Evolutionary conservation across 2,797 vertebrate genomes (phyloP), one percentile per base, ranked within the genome.

Genomic region (Sebastes taczanowskii): DNA sequence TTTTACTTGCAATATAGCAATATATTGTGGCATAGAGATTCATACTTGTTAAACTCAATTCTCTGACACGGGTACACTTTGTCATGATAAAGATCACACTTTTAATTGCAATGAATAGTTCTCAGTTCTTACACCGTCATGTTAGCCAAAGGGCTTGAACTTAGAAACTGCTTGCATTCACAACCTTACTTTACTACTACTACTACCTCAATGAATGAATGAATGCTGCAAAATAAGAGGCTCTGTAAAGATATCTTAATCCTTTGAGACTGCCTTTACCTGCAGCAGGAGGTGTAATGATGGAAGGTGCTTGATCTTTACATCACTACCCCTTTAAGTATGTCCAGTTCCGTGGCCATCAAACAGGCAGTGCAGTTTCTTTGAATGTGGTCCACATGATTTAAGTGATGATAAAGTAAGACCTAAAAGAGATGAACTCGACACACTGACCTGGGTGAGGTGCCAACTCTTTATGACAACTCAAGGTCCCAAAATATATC

Each of bases 281-380:
- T 42, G 52, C 52, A 67, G 71, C 14, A 53, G 11, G 4, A 66
- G 23, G 25, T 34, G 34, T 29, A 25, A 46, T 71, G 20, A 18
- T 61, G 20, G 25, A 59, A 53, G 23, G 23, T 5, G 23, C 42
- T 46, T 34, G 3, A 46, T 46, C 42, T 18, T 46, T 46, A 46
- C 42, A 46, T 46, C 53, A 55, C 22, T 22, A 55, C 6, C 53
- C n/a, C 53, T 11, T 55, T 6, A 55, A 3, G 22, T 11, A 11
- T 0, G 53, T 22, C 5, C 5, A 55, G 11, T 10, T 20, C 49
- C n/a, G 1, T 22, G 0, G 53, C 53, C 2, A 55, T 0, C 0
- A 55, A 55, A 55, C 53, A 13, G n/a, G 22, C n/a, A 55, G 42
- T 22, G 22, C 53, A 0, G 11, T 55, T 55, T 11, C 53, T 55